These are phyloP conservation scores for Rhinichthys osculus DNA, from an alignment of 2,797 vertebrate genomes.

Conservation along the genomic window DNA sequence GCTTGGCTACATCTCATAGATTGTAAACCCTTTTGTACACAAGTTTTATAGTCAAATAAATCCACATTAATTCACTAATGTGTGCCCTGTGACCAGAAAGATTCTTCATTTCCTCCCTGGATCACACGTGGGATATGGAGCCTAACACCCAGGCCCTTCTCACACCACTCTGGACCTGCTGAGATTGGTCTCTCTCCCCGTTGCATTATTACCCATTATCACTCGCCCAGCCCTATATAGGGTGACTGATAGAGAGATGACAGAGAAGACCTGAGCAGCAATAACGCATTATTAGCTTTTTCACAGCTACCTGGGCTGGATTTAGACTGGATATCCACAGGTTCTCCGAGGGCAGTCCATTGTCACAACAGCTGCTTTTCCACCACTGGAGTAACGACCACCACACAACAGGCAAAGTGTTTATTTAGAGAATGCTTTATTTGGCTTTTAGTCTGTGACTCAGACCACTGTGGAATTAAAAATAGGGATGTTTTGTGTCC, in stretches of 20 bases:
- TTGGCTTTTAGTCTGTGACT: constrained; percentile 37
- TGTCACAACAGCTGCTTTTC: constrained; percentile 72
- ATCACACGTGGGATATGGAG: constrained; percentile 63
- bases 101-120: constrained; percentile 55
- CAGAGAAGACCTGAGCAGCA: constrained; percentile 79
- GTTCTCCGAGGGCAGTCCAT: constrained; percentile 78
- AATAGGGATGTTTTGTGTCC: neutral
- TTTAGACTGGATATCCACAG: constrained; percentile 84
- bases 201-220: constrained; percentile 85
- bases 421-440: constrained; percentile 43
- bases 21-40: constrained; percentile 15
- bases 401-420: constrained; percentile 33
- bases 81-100: constrained; percentile 11
- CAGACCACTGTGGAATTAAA: constrained; percentile 27
- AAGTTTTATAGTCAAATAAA: constrained; percentile 24
- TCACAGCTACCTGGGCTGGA: constrained; percentile 79
- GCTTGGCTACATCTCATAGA: neutral
- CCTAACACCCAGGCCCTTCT: constrained; percentile 69
- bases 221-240: constrained; percentile 76
- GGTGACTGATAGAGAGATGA: constrained; percentile 83
- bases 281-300: constrained; percentile 88
- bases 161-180: constrained; percentile 73
- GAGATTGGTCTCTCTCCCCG: constrained; percentile 71
- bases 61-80: constrained; percentile 1
- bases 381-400: constrained; percentile 70